Evolutionary conservation across 2,888 invertebrate species (phyloP).

Genomic region (Brachyopa scutellaris): DNA sequence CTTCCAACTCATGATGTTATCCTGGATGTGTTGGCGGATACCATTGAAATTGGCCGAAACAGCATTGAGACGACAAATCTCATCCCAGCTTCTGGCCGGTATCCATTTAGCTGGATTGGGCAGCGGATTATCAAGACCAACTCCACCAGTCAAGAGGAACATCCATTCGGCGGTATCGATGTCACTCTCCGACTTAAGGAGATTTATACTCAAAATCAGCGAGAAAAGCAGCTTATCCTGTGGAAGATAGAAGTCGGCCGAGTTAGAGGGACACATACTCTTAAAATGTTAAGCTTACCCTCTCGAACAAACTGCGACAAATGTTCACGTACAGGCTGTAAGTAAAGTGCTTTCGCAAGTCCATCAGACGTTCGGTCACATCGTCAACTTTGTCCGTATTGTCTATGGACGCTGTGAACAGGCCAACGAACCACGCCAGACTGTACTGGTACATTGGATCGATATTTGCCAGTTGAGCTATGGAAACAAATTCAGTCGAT

Average conservation of each 20-base stretch:
- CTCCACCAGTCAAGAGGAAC: constrained; percentile 94
- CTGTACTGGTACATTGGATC: constrained; percentile 99
- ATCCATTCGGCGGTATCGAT: constrained; percentile 88
- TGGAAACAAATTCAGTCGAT: constrained; percentile 76
- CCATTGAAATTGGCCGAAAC: constrained; percentile 83
- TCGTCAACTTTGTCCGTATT: constrained; percentile 93
- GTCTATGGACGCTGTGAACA: constrained; percentile 93
- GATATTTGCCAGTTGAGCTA: constrained; percentile 93
- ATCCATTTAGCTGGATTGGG: constrained; percentile 89
- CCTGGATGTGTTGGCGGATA: constrained; percentile 86
- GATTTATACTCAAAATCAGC: constrained; percentile 88
- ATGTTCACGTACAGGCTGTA: constrained; percentile 95
- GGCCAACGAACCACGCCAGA: constrained; percentile 94
- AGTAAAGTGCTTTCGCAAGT: constrained; percentile 91
- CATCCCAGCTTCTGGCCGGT: constrained; percentile 88
- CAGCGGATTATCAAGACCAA: constrained; percentile 89
- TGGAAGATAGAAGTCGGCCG: constrained; percentile 33
- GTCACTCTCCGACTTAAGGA: constrained; percentile 85
- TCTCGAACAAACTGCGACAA: constrained; percentile 96
- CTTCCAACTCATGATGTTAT: constrained; percentile 86
- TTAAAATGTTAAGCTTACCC: constrained; percentile 83
- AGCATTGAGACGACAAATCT: constrained; percentile 85
- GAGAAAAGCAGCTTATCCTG: constrained; percentile 96
- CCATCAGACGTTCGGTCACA: constrained; percentile 87
- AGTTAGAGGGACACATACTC: not conserved